phyloP scores from a whole-genome alignment of 1,140 invertebrate species.

The Ridgeia piscesae region DNA sequence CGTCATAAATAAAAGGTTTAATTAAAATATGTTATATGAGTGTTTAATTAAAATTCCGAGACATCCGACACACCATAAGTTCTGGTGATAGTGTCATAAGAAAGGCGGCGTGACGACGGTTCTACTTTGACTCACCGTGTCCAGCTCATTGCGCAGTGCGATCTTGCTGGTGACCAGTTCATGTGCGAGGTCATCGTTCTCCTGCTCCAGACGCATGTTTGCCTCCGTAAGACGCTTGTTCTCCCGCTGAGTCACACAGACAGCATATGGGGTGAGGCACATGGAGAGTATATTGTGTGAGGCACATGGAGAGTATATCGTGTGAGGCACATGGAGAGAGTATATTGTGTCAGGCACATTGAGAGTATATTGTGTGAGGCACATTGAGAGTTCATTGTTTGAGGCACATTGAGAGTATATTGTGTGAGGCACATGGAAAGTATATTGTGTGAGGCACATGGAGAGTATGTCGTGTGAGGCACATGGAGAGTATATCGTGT shows the following conservation, averaged over 20 bases:
- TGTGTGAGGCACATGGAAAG: neutral
- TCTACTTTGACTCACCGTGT: conserved; percentile 55
- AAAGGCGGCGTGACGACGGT: neutral
- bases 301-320: too few species aligned
- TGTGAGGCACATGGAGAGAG: neutral
- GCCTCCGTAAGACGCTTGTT: conserved; percentile 61
- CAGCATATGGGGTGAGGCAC: neutral
- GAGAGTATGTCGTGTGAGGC: neutral
- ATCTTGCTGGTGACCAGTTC: conserved; percentile 68
- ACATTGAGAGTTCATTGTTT: neutral
- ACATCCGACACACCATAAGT: neutral
- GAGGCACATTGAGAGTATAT: neutral
- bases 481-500: neutral
- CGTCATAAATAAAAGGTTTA: too few species aligned
- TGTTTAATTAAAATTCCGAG: neutral
- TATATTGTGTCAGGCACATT: neutral
- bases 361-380: neutral
- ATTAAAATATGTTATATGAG: neutral
- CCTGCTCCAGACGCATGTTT: conserved; percentile 65
- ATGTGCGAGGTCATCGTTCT: conserved; percentile 69
- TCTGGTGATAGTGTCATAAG: neutral
- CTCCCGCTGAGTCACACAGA: conserved; percentile 57
- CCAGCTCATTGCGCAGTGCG: conserved; percentile 62
- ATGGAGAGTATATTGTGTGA: neutral
- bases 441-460: neutral